Percentiles rank a stretch among this genome's conserved stretches.
phyloP scores from a whole-genome alignment of 1,140 invertebrate species.

The Eufriesea mexicana region DNA sequence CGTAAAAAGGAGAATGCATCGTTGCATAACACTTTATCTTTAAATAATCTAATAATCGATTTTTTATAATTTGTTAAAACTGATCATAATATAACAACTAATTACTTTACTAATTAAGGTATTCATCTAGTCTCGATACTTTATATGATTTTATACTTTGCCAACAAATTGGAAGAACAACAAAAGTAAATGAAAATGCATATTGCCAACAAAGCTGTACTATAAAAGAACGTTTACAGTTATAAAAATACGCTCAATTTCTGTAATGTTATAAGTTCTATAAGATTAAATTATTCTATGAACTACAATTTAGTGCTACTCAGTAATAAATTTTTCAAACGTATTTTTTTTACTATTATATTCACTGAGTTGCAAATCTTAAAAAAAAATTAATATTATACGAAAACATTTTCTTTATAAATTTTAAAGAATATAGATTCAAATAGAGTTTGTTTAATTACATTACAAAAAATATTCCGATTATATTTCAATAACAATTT shows the following conservation, averaged over 20 bases:
- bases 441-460: neutral
- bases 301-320: neutral
- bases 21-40: slow-evolving; percentile 61
- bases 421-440: neutral
- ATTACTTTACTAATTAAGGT: slow-evolving; percentile 65
- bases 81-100: slow-evolving; percentile 60
- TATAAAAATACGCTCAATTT: slow-evolving; percentile 49
- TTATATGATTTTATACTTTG: slow-evolving; percentile 65
- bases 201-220: slow-evolving; percentile 33
- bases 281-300: slow-evolving; percentile 32
- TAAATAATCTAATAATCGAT: slow-evolving; percentile 59
- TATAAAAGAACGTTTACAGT: slow-evolving; percentile 28
- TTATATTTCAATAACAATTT: slow-evolving; percentile 9
- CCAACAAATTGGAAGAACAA: slow-evolving; percentile 33
- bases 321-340: slow-evolving; percentile 13
- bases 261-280: slow-evolving; percentile 43
- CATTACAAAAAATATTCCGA: slow-evolving; percentile 17
- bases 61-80: slow-evolving; percentile 65
- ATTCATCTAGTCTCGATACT: slow-evolving; percentile 69
- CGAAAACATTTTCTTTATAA: neutral
- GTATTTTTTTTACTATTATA: slow-evolving; percentile 5
- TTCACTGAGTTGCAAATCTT: slow-evolving; percentile 3
- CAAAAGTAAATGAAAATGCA: slow-evolving; percentile 16
- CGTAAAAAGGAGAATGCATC: slow-evolving; percentile 49
- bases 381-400: neutral